Percentiles rank a stretch among this genome's conserved stretches.
Evolutionary conservation across 2,113 vertebrate genomes (phyloP).

Genomic region (Burhinus oedicnemus): DNA sequence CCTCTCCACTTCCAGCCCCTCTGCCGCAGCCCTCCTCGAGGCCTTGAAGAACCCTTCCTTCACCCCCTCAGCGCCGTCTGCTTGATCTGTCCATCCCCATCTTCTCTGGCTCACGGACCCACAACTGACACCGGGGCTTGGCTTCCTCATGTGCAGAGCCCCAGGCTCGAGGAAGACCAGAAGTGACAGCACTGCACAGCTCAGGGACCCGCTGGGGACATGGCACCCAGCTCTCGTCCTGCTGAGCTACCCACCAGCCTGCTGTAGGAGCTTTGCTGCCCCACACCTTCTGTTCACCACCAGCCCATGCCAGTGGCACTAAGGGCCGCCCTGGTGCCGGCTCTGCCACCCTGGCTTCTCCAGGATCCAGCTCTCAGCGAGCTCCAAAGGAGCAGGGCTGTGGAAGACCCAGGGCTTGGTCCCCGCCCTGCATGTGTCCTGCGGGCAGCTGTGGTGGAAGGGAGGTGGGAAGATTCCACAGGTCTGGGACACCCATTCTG

Average conservation of each 20-base stretch:
- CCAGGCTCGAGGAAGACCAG: background rate
- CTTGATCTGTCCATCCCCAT: background rate
- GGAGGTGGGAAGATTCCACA: background rate
- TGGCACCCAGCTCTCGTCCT: rapidly evolving
- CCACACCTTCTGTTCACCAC: background rate
- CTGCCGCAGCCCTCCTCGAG: background rate
- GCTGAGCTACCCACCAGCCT: background rate
- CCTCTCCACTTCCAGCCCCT: background rate
- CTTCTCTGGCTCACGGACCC: background rate
- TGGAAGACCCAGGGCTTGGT: background rate
- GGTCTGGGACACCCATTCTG: background rate
- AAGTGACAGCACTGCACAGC: background rate
- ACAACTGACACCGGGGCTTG: rapidly evolving
- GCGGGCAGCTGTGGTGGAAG: rapidly evolving
- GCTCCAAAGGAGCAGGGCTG: background rate
- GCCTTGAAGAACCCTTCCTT: background rate
- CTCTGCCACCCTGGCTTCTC: background rate
- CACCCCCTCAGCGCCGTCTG: rapidly evolving
- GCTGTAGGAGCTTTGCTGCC: background rate
- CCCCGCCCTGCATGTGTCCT: background rate
- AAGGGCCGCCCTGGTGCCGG: rapidly evolving
- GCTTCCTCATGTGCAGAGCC: background rate
- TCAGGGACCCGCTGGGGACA: background rate
- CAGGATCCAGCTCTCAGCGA: rapidly evolving
- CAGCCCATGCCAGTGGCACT: background rate